phyloP scores from a whole-genome alignment of 2,888 invertebrate genomes.

The Ypsolopha scabrella region DNA sequence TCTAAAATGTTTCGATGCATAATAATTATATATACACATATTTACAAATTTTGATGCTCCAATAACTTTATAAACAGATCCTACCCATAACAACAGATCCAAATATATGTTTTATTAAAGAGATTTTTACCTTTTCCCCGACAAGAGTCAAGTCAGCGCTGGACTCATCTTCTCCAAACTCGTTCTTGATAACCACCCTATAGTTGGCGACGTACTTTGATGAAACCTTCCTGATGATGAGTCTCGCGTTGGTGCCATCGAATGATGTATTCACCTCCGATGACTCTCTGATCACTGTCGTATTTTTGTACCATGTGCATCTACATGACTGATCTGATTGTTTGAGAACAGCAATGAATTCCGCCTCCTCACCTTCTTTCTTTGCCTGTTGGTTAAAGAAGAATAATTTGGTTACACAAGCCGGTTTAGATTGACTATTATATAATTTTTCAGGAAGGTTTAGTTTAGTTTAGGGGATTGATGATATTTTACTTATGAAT shows the following conservation, averaged over 20 bases:
- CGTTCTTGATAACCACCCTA: constrained; percentile 89
- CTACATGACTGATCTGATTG: constrained; percentile 83
- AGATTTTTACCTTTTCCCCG: constrained; percentile 57
- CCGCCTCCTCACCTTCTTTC: constrained; percentile 76
- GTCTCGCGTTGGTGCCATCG: constrained; percentile 83
- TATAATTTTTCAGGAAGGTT: neutral
- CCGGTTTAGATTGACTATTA: neutral
- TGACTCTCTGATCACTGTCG: constrained; percentile 80
- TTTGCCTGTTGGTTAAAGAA: constrained; percentile 30
- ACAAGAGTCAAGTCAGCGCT: constrained; percentile 86
- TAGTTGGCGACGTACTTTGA: constrained; percentile 86
- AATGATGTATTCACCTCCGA: constrained; percentile 84
- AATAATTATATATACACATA: neutral
- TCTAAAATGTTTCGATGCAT: constrained; percentile 22
- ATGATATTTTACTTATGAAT: neutral
- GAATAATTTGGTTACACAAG: too few relatives aligned
- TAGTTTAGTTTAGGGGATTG: neutral
- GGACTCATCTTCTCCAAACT: constrained; percentile 91
- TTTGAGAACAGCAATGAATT: constrained; percentile 81
- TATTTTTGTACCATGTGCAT: constrained; percentile 88
- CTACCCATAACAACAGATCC: neutral
- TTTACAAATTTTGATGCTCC: neutral
- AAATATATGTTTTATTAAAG: too few relatives aligned
- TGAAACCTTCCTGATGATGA: constrained; percentile 82
- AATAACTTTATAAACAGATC: neutral